A percentile compares a stretch with the other conserved stretches of the same genome.
These are phyloP conservation scores for Sinocyclocheilus maitianheensis DNA, from an alignment of 2,113 vertebrate species.

Conservation along the genomic window DNA sequence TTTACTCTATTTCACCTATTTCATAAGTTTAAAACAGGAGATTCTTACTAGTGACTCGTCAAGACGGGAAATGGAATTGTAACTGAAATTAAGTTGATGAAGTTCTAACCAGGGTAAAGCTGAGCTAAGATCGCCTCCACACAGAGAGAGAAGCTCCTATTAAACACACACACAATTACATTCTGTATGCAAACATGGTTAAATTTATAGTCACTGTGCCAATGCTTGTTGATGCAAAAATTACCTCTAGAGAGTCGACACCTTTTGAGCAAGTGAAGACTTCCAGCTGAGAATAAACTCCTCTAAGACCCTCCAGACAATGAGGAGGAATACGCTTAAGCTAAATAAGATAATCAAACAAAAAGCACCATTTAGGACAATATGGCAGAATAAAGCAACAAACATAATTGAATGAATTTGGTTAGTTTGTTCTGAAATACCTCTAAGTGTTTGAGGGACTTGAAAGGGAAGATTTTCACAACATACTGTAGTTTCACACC, in stretches of 20 bases:
- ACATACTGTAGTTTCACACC: slow-evolving; percentile 76
- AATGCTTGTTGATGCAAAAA: slow-evolving; percentile 1
- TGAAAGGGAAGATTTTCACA: slow-evolving; percentile 95
- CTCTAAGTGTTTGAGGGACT: slow-evolving; percentile 89
- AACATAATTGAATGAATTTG: neutral
- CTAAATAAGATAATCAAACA: slow-evolving; percentile 56
- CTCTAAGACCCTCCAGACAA: slow-evolving; percentile 86
- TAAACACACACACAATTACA: slow-evolving; percentile 38
- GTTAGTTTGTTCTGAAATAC: slow-evolving; percentile 65
- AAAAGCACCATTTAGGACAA: neutral
- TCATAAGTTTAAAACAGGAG: neutral
- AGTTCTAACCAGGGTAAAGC: slow-evolving; percentile 94
- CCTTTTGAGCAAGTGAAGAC: slow-evolving; percentile 88
- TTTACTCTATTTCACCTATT: neutral
- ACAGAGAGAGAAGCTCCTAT: slow-evolving; percentile 92
- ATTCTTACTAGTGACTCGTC: slow-evolving; percentile 90
- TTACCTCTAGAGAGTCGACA: slow-evolving; percentile 85
- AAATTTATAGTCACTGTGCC: neutral
- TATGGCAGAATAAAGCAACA: neutral
- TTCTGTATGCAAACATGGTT: neutral
- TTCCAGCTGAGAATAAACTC: slow-evolving; percentile 91
- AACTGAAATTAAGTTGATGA: slow-evolving; percentile 92
- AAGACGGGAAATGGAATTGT: slow-evolving; percentile 84
- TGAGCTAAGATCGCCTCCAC: slow-evolving; percentile 93
- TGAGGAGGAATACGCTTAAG: slow-evolving; percentile 85